A percentile compares a stretch with the other conserved stretches of the same genome.
phyloP scores from a whole-genome alignment of 2,888 invertebrate species.

The Thecophora atra region DNA sequence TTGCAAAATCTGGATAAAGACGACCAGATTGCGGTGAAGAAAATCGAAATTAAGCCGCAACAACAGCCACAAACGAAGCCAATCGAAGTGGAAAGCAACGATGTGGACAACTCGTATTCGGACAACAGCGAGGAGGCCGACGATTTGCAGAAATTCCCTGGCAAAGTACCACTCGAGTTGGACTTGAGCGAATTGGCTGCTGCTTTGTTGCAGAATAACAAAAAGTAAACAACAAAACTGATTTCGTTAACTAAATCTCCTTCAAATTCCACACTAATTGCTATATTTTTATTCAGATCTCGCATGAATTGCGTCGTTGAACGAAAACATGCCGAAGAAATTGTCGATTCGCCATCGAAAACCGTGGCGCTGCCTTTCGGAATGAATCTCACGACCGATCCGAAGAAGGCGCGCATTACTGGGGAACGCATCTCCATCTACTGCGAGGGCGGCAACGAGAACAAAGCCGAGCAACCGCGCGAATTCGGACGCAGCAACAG shows the following conservation, averaged over 20 bases:
- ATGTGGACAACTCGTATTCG: slow-evolving; percentile 63
- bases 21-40: slow-evolving; percentile 50
- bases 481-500: slow-evolving; percentile 42
- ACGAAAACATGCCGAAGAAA: slow-evolving; percentile 83
- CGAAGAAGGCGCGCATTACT: slow-evolving; percentile 76
- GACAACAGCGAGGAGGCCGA: slow-evolving; percentile 71
- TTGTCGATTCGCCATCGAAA: slow-evolving; percentile 79
- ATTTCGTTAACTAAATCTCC: background rate
- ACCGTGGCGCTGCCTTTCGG: slow-evolving; percentile 74
- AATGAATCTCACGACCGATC: slow-evolving; percentile 76
- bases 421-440: slow-evolving; percentile 89
- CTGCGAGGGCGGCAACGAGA: slow-evolving; percentile 78
- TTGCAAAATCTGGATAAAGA: slow-evolving; percentile 61
- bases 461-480: slow-evolving; percentile 48
- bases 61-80: slow-evolving; percentile 39
- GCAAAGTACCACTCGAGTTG: slow-evolving; percentile 82
- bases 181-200: slow-evolving; percentile 85
- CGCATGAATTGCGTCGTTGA: slow-evolving; percentile 92
- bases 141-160: slow-evolving; percentile 70
- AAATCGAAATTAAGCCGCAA: slow-evolving; percentile 53
- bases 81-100: slow-evolving; percentile 54
- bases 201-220: slow-evolving; percentile 76
- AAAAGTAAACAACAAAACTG: slow-evolving; percentile 67
- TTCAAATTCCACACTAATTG: background rate
- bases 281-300: slow-evolving; percentile 67